Conservation (phyloP, 2,797 vertebrate species). For the Melanogrammus aeglefinus region DNA sequence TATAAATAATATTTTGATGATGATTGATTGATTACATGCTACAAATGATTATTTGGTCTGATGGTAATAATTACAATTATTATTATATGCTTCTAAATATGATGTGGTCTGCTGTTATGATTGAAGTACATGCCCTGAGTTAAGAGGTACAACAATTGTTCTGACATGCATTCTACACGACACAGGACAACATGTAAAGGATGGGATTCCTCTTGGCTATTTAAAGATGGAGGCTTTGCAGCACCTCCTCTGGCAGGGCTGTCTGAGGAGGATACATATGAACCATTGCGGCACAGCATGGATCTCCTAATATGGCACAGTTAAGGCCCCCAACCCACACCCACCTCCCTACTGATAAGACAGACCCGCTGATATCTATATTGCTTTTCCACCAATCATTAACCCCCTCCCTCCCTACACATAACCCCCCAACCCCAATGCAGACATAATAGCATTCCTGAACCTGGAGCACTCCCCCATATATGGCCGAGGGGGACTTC, state of each 20-base stretch:
- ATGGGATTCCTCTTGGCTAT: slow-evolving; percentile 52
- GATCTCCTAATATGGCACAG: slow-evolving; percentile 66
- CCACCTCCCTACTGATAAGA: slow-evolving; percentile 61
- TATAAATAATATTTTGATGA: background rate
- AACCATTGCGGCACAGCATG: slow-evolving; percentile 52
- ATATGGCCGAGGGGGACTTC: slow-evolving; percentile 66
- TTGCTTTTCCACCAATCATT: slow-evolving; percentile 59
- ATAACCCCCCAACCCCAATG: slow-evolving; percentile 37
- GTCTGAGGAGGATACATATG: slow-evolving; percentile 61
- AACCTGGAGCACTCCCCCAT: slow-evolving; percentile 62
- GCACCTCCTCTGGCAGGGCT: slow-evolving; percentile 35
- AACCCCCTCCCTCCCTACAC: slow-evolving; percentile 52
- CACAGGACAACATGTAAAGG: slow-evolving; percentile 36
- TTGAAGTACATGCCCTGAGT: background rate
- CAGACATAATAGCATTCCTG: slow-evolving; percentile 71
- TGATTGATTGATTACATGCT: background rate
- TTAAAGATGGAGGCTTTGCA: slow-evolving; percentile 44
- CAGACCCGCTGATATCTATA: slow-evolving; percentile 64
- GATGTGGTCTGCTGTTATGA: too few relatives aligned
- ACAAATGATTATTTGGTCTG: background rate
- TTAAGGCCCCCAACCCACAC: slow-evolving; percentile 43
- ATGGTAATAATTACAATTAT: background rate
- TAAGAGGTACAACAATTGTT: slow-evolving; percentile 5
- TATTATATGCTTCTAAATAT: background rate
- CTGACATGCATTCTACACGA: slow-evolving; percentile 3